These are phyloP conservation scores for Scolopax mira DNA, from an alignment of 2,113 vertebrate species.

Conservation along the genomic window DNA sequence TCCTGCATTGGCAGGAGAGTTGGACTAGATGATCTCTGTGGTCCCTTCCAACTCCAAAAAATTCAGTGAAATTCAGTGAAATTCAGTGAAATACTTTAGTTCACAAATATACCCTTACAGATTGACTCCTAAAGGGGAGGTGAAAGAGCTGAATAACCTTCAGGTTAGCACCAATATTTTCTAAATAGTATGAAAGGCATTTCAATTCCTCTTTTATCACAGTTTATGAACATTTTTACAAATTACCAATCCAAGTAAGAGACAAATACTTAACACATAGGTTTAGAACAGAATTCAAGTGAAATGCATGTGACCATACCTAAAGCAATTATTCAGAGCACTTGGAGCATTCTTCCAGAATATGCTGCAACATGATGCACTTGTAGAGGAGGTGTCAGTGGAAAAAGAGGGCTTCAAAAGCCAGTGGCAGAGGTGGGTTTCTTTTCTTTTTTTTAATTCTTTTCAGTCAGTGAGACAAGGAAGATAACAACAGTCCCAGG, in stretches of 20 bases:
- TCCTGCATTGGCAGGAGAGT: no score
- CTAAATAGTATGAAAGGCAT: background rate
- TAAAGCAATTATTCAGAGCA: background rate
- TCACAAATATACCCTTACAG: background rate
- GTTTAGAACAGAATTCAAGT: background rate
- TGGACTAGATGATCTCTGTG: no score
- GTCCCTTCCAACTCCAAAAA: no score
- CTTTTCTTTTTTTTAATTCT: fast-evolving
- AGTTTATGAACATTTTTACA: background rate
- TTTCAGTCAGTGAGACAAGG: background rate
- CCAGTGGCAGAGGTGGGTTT: background rate
- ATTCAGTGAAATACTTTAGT: no score
- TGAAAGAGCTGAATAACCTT: background rate
- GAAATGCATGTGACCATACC: background rate
- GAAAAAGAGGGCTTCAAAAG: background rate
- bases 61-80: no score
- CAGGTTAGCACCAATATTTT: background rate
- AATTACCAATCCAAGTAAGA: background rate
- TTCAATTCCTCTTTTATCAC: background rate
- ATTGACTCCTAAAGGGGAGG: background rate
- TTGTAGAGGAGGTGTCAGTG: background rate
- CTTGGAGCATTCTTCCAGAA: background rate
- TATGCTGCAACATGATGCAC: background rate
- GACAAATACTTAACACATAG: background rate
- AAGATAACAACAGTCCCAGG: background rate